Conservation (phyloP, 2,888 invertebrate genomes). For the Phalera bucephala region DNA sequence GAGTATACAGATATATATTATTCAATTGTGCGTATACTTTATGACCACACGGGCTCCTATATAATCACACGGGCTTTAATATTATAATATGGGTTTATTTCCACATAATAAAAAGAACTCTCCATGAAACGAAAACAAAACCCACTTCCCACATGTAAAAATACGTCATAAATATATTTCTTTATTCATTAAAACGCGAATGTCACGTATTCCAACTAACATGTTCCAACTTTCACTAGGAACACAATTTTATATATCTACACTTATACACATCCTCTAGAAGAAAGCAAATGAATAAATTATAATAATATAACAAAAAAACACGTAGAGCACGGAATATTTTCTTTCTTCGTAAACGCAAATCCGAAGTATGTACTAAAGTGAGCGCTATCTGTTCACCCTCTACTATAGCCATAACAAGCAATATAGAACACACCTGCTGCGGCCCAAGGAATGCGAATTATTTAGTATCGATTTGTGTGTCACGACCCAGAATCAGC, state of each 20-base stretch:
- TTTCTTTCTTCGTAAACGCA: constrained; percentile 59
- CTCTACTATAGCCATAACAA: constrained; percentile 7
- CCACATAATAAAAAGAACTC: no score
- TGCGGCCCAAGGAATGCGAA: constrained; percentile 31
- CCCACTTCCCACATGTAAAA: not conserved
- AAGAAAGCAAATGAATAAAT: constrained; percentile 56
- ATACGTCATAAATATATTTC: not conserved
- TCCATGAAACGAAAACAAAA: no score
- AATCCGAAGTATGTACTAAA: no score
- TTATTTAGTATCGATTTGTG: constrained; percentile 45
- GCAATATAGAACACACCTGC: constrained; percentile 10
- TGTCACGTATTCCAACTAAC: constrained; percentile 50
- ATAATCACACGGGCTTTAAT: no score
- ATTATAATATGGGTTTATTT: no score
- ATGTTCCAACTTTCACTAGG: constrained; percentile 66
- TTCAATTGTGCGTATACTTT: no score
- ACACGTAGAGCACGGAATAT: constrained; percentile 42
- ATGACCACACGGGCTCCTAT: no score
- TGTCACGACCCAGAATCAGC: constrained; percentile 64
- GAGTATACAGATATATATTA: no score
- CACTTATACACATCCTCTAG: constrained; percentile 58
- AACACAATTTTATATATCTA: constrained; percentile 55
- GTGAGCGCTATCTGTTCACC: no score
- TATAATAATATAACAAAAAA: no score
- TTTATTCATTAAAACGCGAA: constrained; percentile 15